A percentile compares a stretch with the other conserved stretches of the same genome.
Evolutionary conservation across 1,140 invertebrate genomes (phyloP).

Genomic region (Dendroctonus ponderosae): DNA sequence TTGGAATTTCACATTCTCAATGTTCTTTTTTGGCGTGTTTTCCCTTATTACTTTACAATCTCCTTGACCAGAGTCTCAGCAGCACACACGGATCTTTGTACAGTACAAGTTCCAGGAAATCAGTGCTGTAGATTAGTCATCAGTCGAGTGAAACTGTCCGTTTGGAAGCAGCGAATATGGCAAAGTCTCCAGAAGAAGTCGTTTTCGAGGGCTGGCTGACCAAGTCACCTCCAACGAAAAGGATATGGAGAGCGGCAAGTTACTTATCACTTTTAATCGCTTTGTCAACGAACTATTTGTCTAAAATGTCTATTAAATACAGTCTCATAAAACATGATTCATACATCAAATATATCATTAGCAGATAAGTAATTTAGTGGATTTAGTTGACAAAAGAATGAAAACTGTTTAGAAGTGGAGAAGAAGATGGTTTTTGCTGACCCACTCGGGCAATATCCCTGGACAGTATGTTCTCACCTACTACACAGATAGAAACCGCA

Average conservation of each 20-base stretch:
- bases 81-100: neutral
- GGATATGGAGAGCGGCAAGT: conserved; percentile 86
- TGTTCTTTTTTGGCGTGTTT: no score
- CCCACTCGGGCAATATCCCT: conserved; percentile 85
- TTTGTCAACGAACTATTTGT: neutral
- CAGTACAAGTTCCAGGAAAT: neutral
- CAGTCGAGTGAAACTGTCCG: conserved; percentile 4
- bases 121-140: conserved; percentile 33
- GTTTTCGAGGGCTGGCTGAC: conserved; percentile 83
- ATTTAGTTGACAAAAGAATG: conserved; percentile 25
- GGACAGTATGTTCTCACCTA: conserved; percentile 93
- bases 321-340: conserved; percentile 40
- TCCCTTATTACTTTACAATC: no score
- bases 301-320: conserved; percentile 16
- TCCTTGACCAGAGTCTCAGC: no score
- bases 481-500: conserved; percentile 82
- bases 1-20: no score
- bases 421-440: conserved; percentile 87
- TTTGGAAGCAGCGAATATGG: conserved; percentile 41
- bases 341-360: conserved; percentile 35
- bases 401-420: conserved; percentile 78
- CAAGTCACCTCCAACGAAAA: conserved; percentile 86
- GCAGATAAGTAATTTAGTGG: conserved; percentile 37
- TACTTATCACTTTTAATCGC: conserved; percentile 16
- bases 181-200: conserved; percentile 46